Evolutionary conservation across 2,888 invertebrate species (phyloP).

Genomic region (Portevinia maculata): DNA sequence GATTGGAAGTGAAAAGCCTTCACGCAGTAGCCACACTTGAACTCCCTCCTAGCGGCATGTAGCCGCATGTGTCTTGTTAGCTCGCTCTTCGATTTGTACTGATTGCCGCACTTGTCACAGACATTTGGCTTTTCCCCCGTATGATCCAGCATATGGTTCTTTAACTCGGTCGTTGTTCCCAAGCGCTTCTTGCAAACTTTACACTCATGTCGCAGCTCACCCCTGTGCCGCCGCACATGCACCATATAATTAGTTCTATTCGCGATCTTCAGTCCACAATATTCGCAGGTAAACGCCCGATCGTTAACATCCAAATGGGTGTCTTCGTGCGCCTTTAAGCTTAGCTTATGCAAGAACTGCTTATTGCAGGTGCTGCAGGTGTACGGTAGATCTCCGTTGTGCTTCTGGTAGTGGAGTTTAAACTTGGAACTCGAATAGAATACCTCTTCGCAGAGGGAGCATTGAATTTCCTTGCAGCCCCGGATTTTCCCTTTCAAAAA

Average conservation of each 20-base stretch:
- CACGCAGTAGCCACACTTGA: slow-evolving; percentile 53
- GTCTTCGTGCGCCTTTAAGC: slow-evolving; percentile 58
- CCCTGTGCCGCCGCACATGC: slow-evolving; percentile 66
- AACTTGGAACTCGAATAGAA: slow-evolving; percentile 53
- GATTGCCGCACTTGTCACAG: slow-evolving; percentile 60
- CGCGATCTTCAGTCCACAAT: slow-evolving; percentile 66
- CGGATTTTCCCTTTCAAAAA: slow-evolving; percentile 53
- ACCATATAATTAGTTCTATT: slow-evolving; percentile 62
- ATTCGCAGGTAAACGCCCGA: slow-evolving; percentile 61
- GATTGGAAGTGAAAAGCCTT: slow-evolving; percentile 53
- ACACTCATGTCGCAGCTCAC: slow-evolving; percentile 55
- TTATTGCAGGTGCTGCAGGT: slow-evolving; percentile 51
- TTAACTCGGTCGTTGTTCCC: slow-evolving; percentile 53
- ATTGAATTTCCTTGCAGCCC: slow-evolving; percentile 44
- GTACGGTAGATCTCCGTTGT: slow-evolving; percentile 47
- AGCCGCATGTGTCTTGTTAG: slow-evolving; percentile 44
- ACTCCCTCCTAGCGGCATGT: slow-evolving; percentile 43
- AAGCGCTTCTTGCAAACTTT: slow-evolving; percentile 50
- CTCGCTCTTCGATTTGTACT: slow-evolving; percentile 56
- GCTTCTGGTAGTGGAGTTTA: slow-evolving; percentile 47
- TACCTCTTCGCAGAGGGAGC: slow-evolving; percentile 37
- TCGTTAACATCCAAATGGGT: slow-evolving; percentile 57
- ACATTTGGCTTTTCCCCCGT: slow-evolving; percentile 63
- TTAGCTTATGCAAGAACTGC: slow-evolving; percentile 51
- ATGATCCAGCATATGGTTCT: slow-evolving; percentile 64